These are phyloP conservation scores for Globia sparganii DNA, from an alignment of 2,888 invertebrate species.

Conservation along the genomic window DNA sequence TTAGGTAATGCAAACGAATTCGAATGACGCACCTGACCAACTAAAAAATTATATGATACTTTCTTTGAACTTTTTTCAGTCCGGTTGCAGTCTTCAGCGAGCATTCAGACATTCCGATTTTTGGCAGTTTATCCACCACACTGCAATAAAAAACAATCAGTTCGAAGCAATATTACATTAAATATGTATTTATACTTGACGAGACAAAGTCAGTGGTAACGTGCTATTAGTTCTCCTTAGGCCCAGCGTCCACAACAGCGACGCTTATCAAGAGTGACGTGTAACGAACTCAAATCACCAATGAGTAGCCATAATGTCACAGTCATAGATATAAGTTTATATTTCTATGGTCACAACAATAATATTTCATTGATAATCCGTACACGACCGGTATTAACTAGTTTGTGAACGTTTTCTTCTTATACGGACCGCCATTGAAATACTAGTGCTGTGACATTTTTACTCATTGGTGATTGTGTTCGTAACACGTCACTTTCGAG, in stretches of 20 bases:
- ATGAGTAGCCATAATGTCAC: background rate
- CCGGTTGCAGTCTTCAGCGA: background rate
- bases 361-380: background rate
- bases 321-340: no score
- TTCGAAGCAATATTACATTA: constrained; percentile 23
- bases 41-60: background rate
- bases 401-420: background rate
- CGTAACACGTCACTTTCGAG: background rate
- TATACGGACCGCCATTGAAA: no score
- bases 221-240: constrained; percentile 24
- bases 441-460: no score
- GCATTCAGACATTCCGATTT: background rate
- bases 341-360: background rate
- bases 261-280: background rate
- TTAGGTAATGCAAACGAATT: constrained; percentile 12
- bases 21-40: background rate
- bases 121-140: background rate
- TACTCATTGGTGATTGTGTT: background rate
- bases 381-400: background rate
- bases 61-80: background rate
- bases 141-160: constrained; percentile 17
- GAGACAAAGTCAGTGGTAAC: constrained; percentile 2
- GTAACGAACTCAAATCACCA: background rate
- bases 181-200: constrained; percentile 26
- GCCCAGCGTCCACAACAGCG: background rate